These are phyloP conservation scores for Talpa occidentalis DNA, from an alignment of 2,113 vertebrate genomes.

Conservation along the genomic window DNA sequence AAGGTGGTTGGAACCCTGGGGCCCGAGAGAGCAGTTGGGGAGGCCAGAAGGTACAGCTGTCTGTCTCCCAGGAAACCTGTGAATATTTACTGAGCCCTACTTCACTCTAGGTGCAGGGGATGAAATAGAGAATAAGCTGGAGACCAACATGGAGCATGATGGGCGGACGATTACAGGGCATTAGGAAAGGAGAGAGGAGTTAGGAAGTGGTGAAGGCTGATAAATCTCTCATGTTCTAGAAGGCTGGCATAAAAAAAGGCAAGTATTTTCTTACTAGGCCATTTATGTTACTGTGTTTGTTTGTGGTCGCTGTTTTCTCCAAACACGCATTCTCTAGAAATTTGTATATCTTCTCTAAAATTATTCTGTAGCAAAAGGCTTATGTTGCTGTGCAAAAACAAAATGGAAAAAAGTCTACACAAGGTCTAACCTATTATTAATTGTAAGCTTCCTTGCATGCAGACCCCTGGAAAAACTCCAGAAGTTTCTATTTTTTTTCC, in stretches of 20 bases:
- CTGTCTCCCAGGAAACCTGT: too few relatives aligned
- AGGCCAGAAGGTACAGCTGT: not conserved
- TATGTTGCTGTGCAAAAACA: not conserved
- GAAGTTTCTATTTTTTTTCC: not conserved
- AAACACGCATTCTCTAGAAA: not conserved
- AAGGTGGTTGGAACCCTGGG: not conserved
- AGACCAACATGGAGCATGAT: not conserved
- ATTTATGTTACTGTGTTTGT: not conserved
- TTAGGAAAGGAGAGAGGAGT: not conserved
- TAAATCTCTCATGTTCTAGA: not conserved
- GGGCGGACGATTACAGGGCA: not conserved
- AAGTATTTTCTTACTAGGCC: not conserved
- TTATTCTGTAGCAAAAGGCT: not conserved
- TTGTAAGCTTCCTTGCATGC: not conserved
- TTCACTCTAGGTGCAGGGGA: not conserved
- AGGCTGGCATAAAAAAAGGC: not conserved
- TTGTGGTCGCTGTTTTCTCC: not conserved
- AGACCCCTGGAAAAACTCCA: not conserved
- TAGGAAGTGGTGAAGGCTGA: not conserved
- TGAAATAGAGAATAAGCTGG: not conserved
- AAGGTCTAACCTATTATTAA: accelerated
- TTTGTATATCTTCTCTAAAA: not conserved
- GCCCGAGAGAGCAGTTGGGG: too few relatives aligned
- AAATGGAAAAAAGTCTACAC: not conserved
- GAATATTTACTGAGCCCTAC: not conserved